Conservation (phyloP, 2,113 vertebrate genomes). For the Phyllostomus hastatus region DNA sequence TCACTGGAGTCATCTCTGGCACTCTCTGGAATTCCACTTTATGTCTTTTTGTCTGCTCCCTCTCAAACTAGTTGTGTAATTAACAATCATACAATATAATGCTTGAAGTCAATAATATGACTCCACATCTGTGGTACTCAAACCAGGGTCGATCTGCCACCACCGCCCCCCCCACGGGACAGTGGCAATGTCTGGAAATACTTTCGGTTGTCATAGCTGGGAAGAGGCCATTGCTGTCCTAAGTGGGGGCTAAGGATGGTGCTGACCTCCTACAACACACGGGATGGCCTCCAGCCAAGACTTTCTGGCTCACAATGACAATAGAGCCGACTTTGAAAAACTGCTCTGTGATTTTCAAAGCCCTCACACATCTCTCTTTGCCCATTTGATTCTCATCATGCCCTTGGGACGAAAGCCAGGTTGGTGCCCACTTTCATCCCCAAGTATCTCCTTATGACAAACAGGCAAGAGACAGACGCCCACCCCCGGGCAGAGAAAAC, state of each 20-base stretch:
- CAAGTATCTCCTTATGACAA: neutral
- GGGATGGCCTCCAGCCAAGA: neutral
- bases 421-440: neutral
- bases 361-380: neutral
- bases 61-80: neutral
- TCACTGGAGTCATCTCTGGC: constrained; percentile 22
- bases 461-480: neutral
- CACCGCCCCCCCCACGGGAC: neutral
- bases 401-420: neutral
- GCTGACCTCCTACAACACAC: neutral
- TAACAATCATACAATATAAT: neutral
- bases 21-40: constrained; percentile 35
- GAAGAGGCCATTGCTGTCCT: neutral
- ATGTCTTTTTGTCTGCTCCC: neutral
- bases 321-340: neutral
- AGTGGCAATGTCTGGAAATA: neutral
- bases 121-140: neutral
- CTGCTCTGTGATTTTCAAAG: neutral
- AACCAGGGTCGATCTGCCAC: neutral
- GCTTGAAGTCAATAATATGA: neutral
- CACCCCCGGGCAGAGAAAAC: neutral
- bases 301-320: neutral
- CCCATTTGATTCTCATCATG: neutral
- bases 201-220: neutral
- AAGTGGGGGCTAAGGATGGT: neutral